Conservation (phyloP, 2,797 vertebrate genomes). For the Darevskia nairensis region DNA sequence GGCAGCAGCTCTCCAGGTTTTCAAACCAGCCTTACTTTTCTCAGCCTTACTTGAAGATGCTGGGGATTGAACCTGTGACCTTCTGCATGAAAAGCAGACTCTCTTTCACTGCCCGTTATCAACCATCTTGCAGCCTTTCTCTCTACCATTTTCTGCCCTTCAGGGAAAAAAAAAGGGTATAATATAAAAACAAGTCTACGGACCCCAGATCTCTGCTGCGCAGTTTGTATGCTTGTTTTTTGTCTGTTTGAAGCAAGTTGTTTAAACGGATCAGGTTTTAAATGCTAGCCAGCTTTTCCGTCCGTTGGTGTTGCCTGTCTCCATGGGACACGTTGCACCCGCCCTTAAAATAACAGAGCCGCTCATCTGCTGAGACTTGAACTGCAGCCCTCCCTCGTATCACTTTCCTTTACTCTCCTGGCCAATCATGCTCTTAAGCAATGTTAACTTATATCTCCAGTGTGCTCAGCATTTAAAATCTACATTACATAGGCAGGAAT, state of each 20-base stretch:
- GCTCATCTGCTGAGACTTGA: background rate
- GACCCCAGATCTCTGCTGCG: background rate
- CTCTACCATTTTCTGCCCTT: background rate
- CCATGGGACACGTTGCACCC: constrained; percentile 4
- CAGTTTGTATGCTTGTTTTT: background rate
- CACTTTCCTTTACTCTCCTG: constrained; percentile 41
- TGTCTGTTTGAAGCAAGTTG: background rate
- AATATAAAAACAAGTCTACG: background rate
- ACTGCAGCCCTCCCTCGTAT: constrained; percentile 10
- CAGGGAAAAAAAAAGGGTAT: background rate
- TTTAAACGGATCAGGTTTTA: constrained; percentile 5
- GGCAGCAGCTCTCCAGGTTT: no score
- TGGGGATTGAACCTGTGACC: no score
- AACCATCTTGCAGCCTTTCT: background rate
- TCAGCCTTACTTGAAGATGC: no score
- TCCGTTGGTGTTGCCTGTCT: rapidly evolving
- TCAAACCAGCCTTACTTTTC: no score
- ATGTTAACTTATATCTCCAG: constrained; percentile 58
- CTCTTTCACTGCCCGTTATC: background rate
- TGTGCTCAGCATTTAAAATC: constrained; percentile 70
- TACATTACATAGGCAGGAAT: constrained; percentile 67
- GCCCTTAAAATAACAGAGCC: constrained; percentile 38
- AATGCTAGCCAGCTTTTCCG: background rate
- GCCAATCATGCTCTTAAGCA: constrained; percentile 30
- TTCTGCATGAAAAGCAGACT: no score